Evolutionary conservation across 1,140 invertebrate genomes (phyloP).

Genomic region (Drosophila murphyi): DNA sequence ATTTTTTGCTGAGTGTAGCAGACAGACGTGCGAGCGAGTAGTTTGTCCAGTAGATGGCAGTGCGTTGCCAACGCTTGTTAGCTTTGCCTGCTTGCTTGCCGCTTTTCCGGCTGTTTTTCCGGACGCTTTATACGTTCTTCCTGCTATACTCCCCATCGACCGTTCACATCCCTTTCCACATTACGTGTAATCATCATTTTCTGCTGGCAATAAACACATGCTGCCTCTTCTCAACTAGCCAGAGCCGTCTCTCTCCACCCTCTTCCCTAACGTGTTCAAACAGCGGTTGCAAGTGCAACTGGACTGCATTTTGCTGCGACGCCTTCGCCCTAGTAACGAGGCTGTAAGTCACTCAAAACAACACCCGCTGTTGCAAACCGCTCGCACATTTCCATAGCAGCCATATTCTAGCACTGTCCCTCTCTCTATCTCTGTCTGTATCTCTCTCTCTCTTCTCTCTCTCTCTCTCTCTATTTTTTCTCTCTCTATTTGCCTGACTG

Average conservation of each 20-base stretch:
- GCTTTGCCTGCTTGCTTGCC: constrained; percentile 74
- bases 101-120: constrained; percentile 79
- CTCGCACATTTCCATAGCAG: neutral
- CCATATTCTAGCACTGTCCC: neutral
- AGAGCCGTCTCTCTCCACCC: neutral
- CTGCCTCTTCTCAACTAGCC: constrained; percentile 61
- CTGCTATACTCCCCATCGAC: constrained; percentile 7
- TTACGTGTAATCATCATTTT: constrained; percentile 83
- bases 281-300: constrained; percentile 11
- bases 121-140: constrained; percentile 55
- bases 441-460: constrained; percentile 8
- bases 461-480: neutral
- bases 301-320: constrained; percentile 37
- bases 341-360: constrained; percentile 7
- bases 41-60: constrained; percentile 30
- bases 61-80: constrained; percentile 55
- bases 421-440: constrained; percentile 9
- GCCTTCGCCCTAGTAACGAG: constrained; percentile 20
- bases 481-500: constrained; percentile 26
- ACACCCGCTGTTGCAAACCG: neutral
- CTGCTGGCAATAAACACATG: constrained; percentile 82
- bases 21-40: constrained; percentile 21
- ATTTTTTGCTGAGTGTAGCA: constrained; percentile 17
- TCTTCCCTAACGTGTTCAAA: neutral
- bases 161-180: constrained; percentile 54